These are phyloP conservation scores for Orthochromis malagaraziensis DNA, from an alignment of 2,113 vertebrate species.

Conservation along the genomic window DNA sequence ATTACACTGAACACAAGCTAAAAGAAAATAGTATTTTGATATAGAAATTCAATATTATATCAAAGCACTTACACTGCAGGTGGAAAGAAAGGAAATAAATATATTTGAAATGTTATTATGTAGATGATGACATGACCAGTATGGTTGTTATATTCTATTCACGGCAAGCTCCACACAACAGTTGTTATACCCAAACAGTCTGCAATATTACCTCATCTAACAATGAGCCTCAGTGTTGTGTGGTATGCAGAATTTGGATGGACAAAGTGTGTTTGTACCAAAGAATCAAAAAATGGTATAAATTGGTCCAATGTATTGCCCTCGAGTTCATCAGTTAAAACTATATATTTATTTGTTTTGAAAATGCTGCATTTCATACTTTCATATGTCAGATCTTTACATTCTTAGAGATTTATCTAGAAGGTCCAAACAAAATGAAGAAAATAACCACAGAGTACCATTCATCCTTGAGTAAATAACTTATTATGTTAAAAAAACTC, in stretches of 20 bases:
- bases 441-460: neutral
- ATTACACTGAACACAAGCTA: neutral
- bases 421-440: neutral
- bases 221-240: neutral
- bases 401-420: neutral
- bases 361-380: neutral
- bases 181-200: neutral
- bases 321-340: fast-evolving
- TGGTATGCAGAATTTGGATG: neutral
- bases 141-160: neutral
- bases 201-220: neutral
- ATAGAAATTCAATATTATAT: neutral
- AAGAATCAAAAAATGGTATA: neutral
- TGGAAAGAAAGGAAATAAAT: neutral
- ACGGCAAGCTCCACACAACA: neutral
- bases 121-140: neutral
- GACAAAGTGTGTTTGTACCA: neutral
- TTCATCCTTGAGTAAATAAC: neutral
- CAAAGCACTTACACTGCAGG: neutral
- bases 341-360: neutral
- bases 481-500: neutral
- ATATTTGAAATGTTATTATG: neutral
- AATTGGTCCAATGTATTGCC: neutral
- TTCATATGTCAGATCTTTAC: fast-evolving
- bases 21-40: neutral